These are phyloP conservation scores for Magallana gigas DNA, from an alignment of 1,140 invertebrate genomes.

Conservation along the genomic window DNA sequence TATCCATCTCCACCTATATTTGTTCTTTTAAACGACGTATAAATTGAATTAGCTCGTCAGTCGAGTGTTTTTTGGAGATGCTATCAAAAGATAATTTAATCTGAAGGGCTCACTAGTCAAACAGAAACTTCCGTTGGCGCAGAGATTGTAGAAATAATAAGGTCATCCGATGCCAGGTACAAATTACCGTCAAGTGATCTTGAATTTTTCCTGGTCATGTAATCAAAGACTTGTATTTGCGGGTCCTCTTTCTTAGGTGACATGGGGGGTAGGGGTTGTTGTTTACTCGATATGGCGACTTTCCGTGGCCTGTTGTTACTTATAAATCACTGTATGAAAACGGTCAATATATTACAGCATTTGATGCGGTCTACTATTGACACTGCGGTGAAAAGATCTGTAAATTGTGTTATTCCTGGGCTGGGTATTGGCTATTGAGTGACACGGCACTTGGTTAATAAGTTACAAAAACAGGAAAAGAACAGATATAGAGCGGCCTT, in stretches of 20 bases:
- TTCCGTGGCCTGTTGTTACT: not conserved
- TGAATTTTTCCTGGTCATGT: not conserved
- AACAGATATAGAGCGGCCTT: not conserved
- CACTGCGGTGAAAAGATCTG: not conserved
- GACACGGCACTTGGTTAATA: not conserved
- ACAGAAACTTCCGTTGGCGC: conserved; percentile 7
- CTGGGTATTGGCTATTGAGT: not conserved
- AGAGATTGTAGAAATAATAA: conserved; percentile 30
- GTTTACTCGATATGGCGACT: not conserved
- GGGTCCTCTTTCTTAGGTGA: too few species aligned
- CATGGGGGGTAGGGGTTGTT: too few species aligned
- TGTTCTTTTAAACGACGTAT: not conserved
- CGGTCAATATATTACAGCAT: not conserved
- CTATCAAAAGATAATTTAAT: conserved; percentile 30
- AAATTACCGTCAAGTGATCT: not conserved
- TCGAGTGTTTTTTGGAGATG: conserved; percentile 30
- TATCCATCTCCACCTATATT: not conserved
- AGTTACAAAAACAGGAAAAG: conserved; percentile 18
- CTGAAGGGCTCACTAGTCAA: conserved; percentile 30
- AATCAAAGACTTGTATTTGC: not conserved
- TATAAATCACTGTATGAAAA: not conserved
- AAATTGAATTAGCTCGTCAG: not conserved
- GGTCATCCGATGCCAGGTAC: not conserved
- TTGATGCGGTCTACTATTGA: not conserved
- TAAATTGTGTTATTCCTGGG: not conserved